These are phyloP conservation scores for Bufo gargarizans DNA, from an alignment of 2,113 vertebrate genomes.

Conservation along the genomic window DNA sequence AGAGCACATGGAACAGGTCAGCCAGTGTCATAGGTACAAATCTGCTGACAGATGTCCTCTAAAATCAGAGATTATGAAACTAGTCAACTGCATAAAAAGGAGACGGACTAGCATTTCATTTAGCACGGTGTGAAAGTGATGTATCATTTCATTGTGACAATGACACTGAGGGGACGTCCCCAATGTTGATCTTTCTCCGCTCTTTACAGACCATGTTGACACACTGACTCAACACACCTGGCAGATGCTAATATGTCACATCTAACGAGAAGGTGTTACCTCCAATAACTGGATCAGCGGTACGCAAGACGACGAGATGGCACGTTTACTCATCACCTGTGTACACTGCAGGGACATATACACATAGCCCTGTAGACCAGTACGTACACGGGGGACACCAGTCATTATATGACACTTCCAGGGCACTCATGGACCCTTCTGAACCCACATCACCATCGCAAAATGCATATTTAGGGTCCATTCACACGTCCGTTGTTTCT, in stretches of 20 bases:
- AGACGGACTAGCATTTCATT: neutral
- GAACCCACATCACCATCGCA: too few relatives aligned
- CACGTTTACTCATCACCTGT: neutral
- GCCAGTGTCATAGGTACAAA: too few relatives aligned
- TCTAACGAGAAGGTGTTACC: neutral
- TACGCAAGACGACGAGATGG: neutral
- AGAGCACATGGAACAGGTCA: too few relatives aligned
- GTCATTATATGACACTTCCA: too few relatives aligned
- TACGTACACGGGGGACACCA: neutral
- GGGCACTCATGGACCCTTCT: too few relatives aligned
- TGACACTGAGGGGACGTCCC: neutral
- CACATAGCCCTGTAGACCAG: neutral
- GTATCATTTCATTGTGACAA: constrained; percentile 1
- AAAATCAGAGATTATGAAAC: too few relatives aligned
- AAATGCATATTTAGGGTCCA: too few relatives aligned
- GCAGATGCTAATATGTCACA: constrained; percentile 7
- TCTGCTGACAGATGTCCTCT: too few relatives aligned
- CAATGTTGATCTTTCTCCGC: constrained; percentile 3
- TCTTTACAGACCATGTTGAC: neutral
- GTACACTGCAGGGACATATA: neutral
- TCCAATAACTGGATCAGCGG: neutral
- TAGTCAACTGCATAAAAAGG: too few relatives aligned
- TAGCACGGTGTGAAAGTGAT: neutral
- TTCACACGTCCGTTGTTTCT: too few relatives aligned
- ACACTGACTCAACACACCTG: constrained; percentile 31